Base-by-base conservation (phyloP, 2,113 vertebrate species). In the Toxostoma redivivum region DNA sequence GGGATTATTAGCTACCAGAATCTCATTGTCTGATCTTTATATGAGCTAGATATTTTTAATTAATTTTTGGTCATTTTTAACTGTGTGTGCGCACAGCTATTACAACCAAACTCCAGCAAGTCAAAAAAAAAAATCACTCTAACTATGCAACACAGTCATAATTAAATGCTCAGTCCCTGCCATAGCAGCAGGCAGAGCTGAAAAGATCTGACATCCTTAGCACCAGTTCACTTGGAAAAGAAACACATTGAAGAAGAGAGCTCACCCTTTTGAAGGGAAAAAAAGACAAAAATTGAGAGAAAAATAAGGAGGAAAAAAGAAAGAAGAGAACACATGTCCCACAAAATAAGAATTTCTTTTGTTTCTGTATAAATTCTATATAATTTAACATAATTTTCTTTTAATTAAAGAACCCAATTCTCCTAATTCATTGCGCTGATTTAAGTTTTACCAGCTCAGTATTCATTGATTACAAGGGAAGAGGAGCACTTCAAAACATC, bases 91-190 rank as follows among this genome's bases (percentile, higher is more conserved):
- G 57, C 50, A 13, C 45, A 90, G 44, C 42, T 69, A 61, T 77
- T 64, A 25, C 33, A 72, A 20, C 70, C 60, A 58, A 85, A 78
- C 48, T 85, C 62, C 70, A n/a, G 64, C 2, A 2, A 93, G 62
- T 77, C 61, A 48, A 88, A 87, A 81, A 88, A 87, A 81, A 78
- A 70, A 83, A 80, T 62, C 66, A 8, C 57, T 50, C 23, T 1
- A 1, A 72, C 53, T 72, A 3, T 24, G n/a, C 15, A 80, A 72
- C 33, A 47, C 15, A 67, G 40, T 69, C 48, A 3, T 80, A 97
- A 96, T 96, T 92, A 96, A 96, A 96, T 65, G 87, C 53, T 94
- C 92, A 69, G 74, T 53, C 37, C 56, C 69, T 94, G 81, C 67
- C 94, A 78, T 18, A 90, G 62, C 60, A 95, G 67, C 90, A 93